A percentile compares a stretch with the other conserved stretches of the same genome.
phyloP scores from a whole-genome alignment of 2,797 vertebrate species.

The Dryobates pubescens region DNA sequence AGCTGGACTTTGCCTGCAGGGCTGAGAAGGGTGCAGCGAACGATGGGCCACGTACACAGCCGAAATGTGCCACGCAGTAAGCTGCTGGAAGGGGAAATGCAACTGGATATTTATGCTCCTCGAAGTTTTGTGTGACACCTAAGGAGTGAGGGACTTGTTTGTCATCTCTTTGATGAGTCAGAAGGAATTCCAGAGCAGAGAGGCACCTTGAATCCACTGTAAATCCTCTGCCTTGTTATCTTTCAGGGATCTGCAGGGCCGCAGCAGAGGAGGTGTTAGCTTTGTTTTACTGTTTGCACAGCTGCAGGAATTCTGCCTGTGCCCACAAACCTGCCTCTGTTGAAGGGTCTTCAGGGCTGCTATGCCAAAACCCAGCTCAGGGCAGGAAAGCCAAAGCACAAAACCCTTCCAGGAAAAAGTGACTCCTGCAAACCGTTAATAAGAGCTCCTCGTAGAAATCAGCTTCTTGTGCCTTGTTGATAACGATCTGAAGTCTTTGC shows the following conservation, averaged over 20 bases:
- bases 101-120: constrained; percentile 58
- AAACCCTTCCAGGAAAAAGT: background rate
- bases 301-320: constrained; percentile 39
- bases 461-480: background rate
- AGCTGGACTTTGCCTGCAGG: background rate
- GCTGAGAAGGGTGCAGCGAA: background rate
- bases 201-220: constrained; percentile 53
- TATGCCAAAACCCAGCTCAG: background rate
- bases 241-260: constrained; percentile 45
- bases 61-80: constrained; percentile 17
- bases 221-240: constrained; percentile 69
- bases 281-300: constrained; percentile 52
- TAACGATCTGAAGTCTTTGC: background rate
- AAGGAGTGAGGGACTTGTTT: constrained; percentile 61
- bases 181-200: constrained; percentile 60
- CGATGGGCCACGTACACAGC: background rate
- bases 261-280: constrained; percentile 16
- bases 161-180: constrained; percentile 56
- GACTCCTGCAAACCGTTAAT: background rate
- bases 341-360: constrained; percentile 41
- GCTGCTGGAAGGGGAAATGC: background rate
- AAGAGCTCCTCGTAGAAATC: background rate
- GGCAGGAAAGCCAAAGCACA: background rate
- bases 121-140: background rate
- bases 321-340: constrained; percentile 30